Base-by-base conservation (phyloP, 1,140 invertebrate genomes). In the Acromyrmex echinatior region DNA sequence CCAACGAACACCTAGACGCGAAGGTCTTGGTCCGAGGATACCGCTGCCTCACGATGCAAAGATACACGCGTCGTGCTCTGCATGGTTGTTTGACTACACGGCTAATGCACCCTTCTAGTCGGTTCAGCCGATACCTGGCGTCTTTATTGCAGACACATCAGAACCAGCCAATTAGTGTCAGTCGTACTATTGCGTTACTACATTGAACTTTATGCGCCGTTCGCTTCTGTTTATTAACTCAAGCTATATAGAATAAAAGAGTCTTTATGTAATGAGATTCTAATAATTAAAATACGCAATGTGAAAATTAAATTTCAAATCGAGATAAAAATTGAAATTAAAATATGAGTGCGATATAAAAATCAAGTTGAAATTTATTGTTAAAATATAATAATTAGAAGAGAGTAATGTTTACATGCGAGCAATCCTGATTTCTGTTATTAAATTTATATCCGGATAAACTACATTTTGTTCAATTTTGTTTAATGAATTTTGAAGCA, bases 21-120 rank as follows among this genome's bases (percentile, higher is more conserved):
- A 84, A 84, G 80, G 80, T 84, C 80, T 84, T 62, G 80, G 80
- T 84, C 70, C 70, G 80, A 56, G 56, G 70, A 82, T 84, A 84
- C 25, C 45, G 56, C 58, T 62, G 70, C 56, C 49, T 76, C 79
- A 68, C 51, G 66, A 84, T 62, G 18, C 56, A 14, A 45, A 76
- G 39, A 62, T 84, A 45, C 70, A 51, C 70, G 63, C 39, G 35
- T 71, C 51, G 70, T 21, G 74, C 35, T 35, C 31, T 39, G 31
- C 39, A 63, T 28, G 49, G 28, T 63, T 31, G 53, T 49, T 62
- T 31, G 63, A 58, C 49, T 39, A 25, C 25, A 28, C 53, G 39
- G 35, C 39, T 76, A 60, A 63, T 76, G 28, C 28, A 74, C 18
- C 56, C 56, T 74, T 84, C 39, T 58, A n/a, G 18, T 49, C 39